A percentile compares a stretch with the other conserved stretches of the same genome.
Conservation (phyloP, 2,888 invertebrate species). For the Invenusta paracnida region DNA sequence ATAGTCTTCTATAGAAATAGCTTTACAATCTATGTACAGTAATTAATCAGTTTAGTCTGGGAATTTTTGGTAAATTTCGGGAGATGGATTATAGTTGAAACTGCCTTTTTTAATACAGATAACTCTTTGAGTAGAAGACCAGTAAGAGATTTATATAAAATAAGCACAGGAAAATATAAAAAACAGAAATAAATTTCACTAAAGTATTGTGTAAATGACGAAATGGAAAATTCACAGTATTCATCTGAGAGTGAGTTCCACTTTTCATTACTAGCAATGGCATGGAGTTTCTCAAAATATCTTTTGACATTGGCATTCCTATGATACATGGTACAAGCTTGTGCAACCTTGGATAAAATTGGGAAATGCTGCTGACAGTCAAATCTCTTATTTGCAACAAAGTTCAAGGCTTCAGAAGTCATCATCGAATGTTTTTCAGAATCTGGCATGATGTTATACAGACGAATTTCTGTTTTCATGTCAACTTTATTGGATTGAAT, state of each 20-base stretch:
- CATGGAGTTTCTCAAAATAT: neutral
- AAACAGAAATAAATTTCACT: neutral
- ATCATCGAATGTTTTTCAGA: neutral
- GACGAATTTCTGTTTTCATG: neutral
- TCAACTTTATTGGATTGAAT: neutral
- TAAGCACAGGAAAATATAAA: neutral
- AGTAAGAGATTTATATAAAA: neutral
- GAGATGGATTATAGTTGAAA: neutral
- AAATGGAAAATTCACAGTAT: neutral
- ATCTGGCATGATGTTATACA: neutral
- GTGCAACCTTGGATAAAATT: neutral
- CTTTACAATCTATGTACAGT: neutral
- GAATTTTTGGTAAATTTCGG: neutral
- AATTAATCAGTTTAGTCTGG: neutral
- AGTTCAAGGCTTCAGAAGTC: neutral
- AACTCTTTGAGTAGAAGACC: neutral
- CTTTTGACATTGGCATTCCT: neutral
- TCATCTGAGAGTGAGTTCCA: neutral
- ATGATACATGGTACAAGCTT: neutral
- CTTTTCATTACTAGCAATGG: neutral
- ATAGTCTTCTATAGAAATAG: neutral
- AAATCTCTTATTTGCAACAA: neutral
- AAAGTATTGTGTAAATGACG: neutral
- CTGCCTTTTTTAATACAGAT: neutral
- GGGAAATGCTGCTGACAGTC: neutral